Evolutionary conservation across 2,888 invertebrate species (phyloP), one percentile per base, ranked within the genome.

Genomic region (Trissolcus brochymenae): DNA sequence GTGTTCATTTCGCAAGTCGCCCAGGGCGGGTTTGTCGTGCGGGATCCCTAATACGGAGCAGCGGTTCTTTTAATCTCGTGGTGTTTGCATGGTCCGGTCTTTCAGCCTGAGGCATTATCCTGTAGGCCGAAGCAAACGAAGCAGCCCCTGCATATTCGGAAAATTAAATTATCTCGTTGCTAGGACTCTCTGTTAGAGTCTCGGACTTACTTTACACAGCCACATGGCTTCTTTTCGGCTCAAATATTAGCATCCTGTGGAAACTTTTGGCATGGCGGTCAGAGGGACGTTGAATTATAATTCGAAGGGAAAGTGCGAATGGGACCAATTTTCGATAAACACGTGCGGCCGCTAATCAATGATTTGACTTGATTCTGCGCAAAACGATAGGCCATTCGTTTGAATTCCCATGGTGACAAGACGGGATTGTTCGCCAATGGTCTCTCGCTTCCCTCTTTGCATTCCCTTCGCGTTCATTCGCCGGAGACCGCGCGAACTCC

Each of bases 1-100:
- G 68, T 56, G 76, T 76, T 72, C 62, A 80, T 79, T 82, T 76
- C 78, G 78, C 65, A 66, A 60, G 61, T 70, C 72, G 78, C 67
- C 71, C 46, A 76, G 59, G 82, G 82, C 80, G 79, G 81, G 74
- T 66, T 80, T 78, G 77, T 78, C 75, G 72, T 73, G 64, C 56
- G 41, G 61, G 75, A 60, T 72, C 78, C 79, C 77, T 76, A 81
- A 76, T 83, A 79, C 78, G 83, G 82, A 79, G 81, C 81, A 82
- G 81, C 84, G 83, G 84, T 84, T 85, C 84, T 85, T 88, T 88
- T 88, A 89, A 88, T 89, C 89, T 88, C 84, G 85, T 80, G 82
- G 83, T 89, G 88, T 88, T 88, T 89, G 88, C 88, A 88, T 87
- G 87, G 85, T 83, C 81, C 84, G 73, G 79, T 64, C 81, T 72